phyloP scores from a whole-genome alignment of 2,113 vertebrate genomes.

The Lepisosteus oculatus region DNA sequence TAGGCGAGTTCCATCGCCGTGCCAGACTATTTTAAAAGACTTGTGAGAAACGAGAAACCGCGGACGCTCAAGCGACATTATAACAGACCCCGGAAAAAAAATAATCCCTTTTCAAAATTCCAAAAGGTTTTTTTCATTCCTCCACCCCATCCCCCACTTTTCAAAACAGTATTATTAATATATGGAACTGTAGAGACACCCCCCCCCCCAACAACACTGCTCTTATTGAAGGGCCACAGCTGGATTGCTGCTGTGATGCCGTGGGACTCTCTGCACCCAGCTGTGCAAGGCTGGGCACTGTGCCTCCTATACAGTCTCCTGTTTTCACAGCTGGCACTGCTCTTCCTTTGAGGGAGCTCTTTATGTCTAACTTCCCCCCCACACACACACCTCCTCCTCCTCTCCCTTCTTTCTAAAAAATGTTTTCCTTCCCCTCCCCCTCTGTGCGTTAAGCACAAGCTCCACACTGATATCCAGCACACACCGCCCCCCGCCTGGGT shows the following conservation, averaged over 20 bases:
- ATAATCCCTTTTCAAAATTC: too few relatives aligned
- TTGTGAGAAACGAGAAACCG: too few relatives aligned
- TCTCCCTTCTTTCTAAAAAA: background rate
- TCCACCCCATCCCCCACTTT: background rate
- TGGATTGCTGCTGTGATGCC: background rate
- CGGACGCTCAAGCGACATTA: too few relatives aligned
- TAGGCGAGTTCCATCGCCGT: too few relatives aligned
- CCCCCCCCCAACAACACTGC: conserved; percentile 26
- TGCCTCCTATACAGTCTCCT: conserved; percentile 32
- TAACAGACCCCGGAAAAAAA: too few relatives aligned
- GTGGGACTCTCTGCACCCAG: conserved; percentile 16
- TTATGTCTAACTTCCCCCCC: background rate
- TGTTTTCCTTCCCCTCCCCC: background rate
- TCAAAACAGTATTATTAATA: conserved; percentile 22
- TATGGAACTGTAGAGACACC: conserved; percentile 15
- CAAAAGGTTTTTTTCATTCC: background rate
- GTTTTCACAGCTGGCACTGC: conserved; percentile 52
- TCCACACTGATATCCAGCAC: too few relatives aligned
- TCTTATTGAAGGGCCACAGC: conserved; percentile 24
- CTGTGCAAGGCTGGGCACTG: conserved; percentile 35
- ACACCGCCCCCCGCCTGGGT: too few relatives aligned
- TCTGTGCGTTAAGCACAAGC: too few relatives aligned
- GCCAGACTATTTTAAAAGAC: too few relatives aligned
- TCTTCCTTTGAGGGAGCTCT: conserved; percentile 19
- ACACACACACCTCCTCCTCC: background rate